Percentiles rank a stretch among this genome's conserved stretches.
Evolutionary conservation across 2,797 vertebrate genomes (phyloP).

Genomic region (Chaetophractus vellerosus): DNA sequence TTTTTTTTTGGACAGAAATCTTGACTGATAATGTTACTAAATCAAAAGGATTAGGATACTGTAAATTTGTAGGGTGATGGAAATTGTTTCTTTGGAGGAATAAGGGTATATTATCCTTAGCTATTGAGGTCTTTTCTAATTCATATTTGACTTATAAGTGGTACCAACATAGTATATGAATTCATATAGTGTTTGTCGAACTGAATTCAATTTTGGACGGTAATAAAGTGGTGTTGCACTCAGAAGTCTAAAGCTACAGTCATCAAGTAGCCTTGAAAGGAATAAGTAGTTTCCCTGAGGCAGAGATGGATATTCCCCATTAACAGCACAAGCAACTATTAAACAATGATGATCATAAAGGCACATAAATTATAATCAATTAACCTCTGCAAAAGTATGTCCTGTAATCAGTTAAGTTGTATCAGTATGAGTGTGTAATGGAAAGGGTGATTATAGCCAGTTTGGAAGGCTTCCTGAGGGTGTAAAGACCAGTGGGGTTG

Average conservation of each 20-base stretch:
- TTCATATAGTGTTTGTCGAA: neutral
- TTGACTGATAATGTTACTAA: neutral
- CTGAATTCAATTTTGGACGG: neutral
- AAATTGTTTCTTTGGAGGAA: neutral
- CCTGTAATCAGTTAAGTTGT: neutral
- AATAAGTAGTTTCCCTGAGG: neutral
- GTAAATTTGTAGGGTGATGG: neutral
- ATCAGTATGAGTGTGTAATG: neutral
- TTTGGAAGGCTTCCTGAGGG: neutral
- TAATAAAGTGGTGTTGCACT: neutral
- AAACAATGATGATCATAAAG: neutral
- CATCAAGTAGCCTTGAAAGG: neutral
- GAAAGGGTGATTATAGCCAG: neutral
- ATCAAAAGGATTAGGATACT: slow-evolving; percentile 24
- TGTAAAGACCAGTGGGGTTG: accelerated
- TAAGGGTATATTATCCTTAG: neutral
- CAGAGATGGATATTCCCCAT: neutral
- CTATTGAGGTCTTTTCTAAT: neutral
- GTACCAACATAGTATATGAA: neutral
- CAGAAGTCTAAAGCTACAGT: neutral
- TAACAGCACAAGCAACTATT: neutral
- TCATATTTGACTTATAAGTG: neutral
- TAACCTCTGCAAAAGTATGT: neutral
- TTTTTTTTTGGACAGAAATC: neutral
- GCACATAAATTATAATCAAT: neutral